These are phyloP conservation scores for Argynnis bischoffii DNA, from an alignment of 2,888 invertebrate species.

Conservation along the genomic window DNA sequence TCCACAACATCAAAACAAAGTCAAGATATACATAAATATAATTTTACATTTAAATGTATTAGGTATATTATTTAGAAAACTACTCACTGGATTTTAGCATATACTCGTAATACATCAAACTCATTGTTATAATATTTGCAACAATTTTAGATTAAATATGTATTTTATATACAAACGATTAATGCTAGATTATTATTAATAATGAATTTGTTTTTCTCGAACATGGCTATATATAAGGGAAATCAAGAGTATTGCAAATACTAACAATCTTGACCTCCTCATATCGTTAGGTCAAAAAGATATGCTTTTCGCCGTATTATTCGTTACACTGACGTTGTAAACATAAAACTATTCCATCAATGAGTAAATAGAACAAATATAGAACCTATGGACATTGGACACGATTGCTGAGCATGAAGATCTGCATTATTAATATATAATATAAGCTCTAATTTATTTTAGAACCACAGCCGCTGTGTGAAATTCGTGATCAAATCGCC, in stretches of 20 bases:
- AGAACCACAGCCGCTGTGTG: constrained; percentile 4
- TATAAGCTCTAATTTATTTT: constrained; percentile 1
- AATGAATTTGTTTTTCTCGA: constrained; percentile 4
- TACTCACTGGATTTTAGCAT: constrained; percentile 6
- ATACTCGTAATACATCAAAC: constrained; percentile 2
- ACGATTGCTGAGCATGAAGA: constrained; percentile 29
- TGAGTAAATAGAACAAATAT: constrained; percentile 19
- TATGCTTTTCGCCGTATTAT: constrained; percentile 23
- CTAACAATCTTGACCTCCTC: constrained; percentile 26
- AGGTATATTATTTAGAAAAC: background rate
- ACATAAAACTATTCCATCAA: constrained; percentile 32
- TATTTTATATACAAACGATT: background rate
- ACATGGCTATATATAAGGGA: constrained; percentile 20
- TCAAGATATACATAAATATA: too few relatives aligned
- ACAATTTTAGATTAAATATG: background rate
- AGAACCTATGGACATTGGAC: constrained; percentile 26
- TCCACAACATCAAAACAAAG: too few relatives aligned
- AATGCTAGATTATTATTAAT: background rate
- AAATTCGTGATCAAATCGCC: constrained; percentile 7
- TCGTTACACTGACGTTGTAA: constrained; percentile 22
- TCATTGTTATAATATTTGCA: background rate
- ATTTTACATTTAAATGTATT: too few relatives aligned
- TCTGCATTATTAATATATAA: background rate
- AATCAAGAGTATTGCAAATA: constrained; percentile 26
- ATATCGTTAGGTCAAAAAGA: constrained; percentile 31